Conservation (phyloP, 2,888 invertebrate species). For the Agelastica alni region DNA sequence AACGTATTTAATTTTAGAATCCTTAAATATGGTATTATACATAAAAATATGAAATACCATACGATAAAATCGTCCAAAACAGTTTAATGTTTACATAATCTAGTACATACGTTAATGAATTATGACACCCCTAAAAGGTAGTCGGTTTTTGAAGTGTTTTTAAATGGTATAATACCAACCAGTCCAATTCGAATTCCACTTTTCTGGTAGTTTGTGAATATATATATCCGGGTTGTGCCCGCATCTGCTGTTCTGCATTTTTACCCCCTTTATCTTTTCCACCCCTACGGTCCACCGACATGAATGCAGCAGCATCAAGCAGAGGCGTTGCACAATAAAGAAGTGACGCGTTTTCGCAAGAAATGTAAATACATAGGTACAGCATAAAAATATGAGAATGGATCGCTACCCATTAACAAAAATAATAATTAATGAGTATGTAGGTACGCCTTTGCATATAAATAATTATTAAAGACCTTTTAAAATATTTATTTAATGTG, state of each 20-base stretch:
- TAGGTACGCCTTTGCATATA: too few relatives aligned
- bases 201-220: conserved; percentile 35
- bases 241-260: conserved; percentile 36
- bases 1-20: too few relatives aligned
- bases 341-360: too few relatives aligned
- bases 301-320: conserved; percentile 1
- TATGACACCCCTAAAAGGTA: conserved; percentile 3
- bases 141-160: conserved; percentile 17
- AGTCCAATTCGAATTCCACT: conserved; percentile 30
- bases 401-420: too few relatives aligned
- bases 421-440: too few relatives aligned
- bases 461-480: too few relatives aligned
- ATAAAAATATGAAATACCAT: too few relatives aligned
- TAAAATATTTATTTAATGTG: too few relatives aligned
- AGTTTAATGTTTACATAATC: too few relatives aligned
- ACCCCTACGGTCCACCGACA: conserved; percentile 9
- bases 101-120: not conserved
- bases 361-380: too few relatives aligned
- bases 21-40: not conserved
- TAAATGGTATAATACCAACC: conserved; percentile 21
- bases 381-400: too few relatives aligned
- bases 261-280: conserved; percentile 22
- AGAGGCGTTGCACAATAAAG: conserved; percentile 11
- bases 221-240: conserved; percentile 34
- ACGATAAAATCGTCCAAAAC: too few relatives aligned